Evolutionary conservation across 2,797 vertebrate species (phyloP).

Genomic region (Ciconia nigra): DNA sequence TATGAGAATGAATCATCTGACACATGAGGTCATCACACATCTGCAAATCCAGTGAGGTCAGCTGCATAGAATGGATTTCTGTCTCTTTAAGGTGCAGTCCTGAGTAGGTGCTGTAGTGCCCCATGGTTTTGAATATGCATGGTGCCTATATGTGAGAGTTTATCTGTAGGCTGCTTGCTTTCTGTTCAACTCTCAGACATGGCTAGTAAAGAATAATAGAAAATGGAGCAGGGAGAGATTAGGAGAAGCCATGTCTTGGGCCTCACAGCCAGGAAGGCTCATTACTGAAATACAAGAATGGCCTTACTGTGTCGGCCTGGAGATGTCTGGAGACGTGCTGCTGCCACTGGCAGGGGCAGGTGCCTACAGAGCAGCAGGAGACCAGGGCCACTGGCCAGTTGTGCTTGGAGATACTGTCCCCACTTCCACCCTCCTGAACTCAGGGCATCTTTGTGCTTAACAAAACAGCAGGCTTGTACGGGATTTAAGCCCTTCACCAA

Average conservation of each 20-base stretch:
- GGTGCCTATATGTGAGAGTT: background rate
- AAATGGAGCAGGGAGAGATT: background rate
- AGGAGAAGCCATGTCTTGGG: background rate
- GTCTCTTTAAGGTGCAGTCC: background rate
- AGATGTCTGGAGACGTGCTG: background rate
- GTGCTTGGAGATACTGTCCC: background rate
- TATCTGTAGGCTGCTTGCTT: background rate
- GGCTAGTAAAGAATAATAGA: background rate
- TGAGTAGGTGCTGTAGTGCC: background rate
- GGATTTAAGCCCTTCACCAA: background rate
- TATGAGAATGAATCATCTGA: background rate
- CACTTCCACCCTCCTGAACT: background rate
- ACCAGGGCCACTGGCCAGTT: background rate
- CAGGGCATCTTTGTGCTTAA: background rate
- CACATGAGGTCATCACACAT: background rate
- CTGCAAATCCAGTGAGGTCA: background rate
- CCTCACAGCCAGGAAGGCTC: background rate
- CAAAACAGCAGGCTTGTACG: background rate
- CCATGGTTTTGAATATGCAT: background rate
- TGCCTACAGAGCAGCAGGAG: background rate
- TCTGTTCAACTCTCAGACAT: background rate
- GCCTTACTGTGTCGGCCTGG: background rate
- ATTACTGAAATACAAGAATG: background rate
- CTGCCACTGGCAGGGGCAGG: background rate
- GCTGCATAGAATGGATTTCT: background rate